Conservation (phyloP, 2,888 invertebrate genomes). For the Pandemis heparana region DNA sequence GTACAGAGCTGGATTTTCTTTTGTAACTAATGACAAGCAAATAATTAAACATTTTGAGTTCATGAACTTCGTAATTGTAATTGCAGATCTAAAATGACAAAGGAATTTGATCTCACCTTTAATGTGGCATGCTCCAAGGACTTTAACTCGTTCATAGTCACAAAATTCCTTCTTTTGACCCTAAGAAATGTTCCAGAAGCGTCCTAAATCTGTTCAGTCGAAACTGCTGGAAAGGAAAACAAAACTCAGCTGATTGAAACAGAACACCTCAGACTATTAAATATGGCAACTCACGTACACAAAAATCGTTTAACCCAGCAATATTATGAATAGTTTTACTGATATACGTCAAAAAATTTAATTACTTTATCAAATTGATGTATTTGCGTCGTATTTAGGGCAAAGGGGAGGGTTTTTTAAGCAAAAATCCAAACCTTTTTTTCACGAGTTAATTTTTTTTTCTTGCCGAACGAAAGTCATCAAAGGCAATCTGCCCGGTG, state of each 20-base stretch:
- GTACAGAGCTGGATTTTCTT: too few species aligned
- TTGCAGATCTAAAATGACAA: background rate
- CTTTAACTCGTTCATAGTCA: conserved; percentile 95
- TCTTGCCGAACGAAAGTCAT: background rate
- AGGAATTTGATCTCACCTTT: conserved; percentile 87
- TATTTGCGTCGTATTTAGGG: conserved; percentile 35
- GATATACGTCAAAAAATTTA: background rate
- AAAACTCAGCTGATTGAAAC: conserved; percentile 81
- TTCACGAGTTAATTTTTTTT: background rate
- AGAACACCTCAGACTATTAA: conserved; percentile 40
- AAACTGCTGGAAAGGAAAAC: conserved; percentile 70
- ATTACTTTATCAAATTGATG: background rate
- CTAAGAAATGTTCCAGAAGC: conserved; percentile 18
- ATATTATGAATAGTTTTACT: background rate
- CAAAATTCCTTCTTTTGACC: conserved; percentile 43
- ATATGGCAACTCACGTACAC: conserved; percentile 39
- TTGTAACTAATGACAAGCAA: too few species aligned
- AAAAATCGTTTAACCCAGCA: conserved; percentile 14
- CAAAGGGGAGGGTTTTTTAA: conserved; percentile 19
- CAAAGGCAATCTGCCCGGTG: background rate
- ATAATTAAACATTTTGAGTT: too few species aligned
- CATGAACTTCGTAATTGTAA: too few species aligned
- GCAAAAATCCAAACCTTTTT: conserved; percentile 28
- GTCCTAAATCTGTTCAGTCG: conserved; percentile 20
- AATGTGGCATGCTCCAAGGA: conserved; percentile 98